Evolutionary conservation across 2,797 vertebrate genomes (phyloP), one percentile per base, ranked within the genome.

Genomic region (Acropternis orthonyx): DNA sequence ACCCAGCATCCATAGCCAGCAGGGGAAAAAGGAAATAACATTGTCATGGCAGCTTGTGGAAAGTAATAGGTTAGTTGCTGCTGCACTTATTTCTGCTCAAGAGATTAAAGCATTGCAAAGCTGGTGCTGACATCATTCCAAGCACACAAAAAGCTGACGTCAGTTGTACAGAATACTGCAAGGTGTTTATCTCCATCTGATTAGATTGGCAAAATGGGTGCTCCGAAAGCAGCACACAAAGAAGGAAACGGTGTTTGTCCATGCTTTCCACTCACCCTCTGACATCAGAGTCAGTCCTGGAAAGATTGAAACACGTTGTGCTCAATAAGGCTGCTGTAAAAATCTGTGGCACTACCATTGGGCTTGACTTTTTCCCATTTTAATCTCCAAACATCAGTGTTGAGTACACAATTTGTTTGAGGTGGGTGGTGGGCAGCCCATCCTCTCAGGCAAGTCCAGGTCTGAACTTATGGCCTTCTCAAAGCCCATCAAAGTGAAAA

Each of bases 111-210:
- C 7, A 19, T 79, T 86, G 82, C 76, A 88, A 66, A 94, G 67
- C 77, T 82, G 49, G 18, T 86, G 79, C 88, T 96, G 95, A 95
- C 87, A 92, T 93, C 87, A 94, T 89, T 92, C 55, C 85, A 74
- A 95, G 67, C 55, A 46, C 69, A 88, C 89, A 95, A 90, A 93
- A 96, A 96, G 79, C 91, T 96, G 92, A 85, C 63, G 59, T 95
- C 73, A 88, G 88, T 81, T 73, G 34, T 52, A 48, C 51, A 37
- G 52, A 56, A 14, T 69, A n/a, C 81, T 52, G 89, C 95, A 95
- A 95, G 93, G 89, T 95, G 94, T 89, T 96, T 96, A 94, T 96
- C 95, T 95, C 52, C 89, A 91, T 93, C 85, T 93, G 94, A 95
- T 96, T 95, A 96, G 89, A 67, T 77, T 92, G 71, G 76, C 59